Conservation (phyloP, 2,113 vertebrate species). For the Ochotona princeps region DNA sequence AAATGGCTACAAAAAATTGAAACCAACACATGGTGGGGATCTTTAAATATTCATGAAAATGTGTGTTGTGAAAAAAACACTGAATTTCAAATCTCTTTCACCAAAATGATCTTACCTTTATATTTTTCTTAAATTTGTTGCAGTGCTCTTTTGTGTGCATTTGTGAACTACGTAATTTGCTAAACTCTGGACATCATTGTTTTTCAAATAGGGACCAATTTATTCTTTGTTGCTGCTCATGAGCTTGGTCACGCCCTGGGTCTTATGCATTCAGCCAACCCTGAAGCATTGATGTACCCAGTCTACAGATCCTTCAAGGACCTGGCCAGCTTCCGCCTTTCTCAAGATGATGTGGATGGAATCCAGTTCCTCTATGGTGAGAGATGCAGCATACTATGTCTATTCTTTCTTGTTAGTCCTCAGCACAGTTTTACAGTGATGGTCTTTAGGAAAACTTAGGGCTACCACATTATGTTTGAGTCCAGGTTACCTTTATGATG, state of each 20-base stretch:
- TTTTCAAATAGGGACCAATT: constrained; percentile 83
- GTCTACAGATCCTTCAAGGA: constrained; percentile 77
- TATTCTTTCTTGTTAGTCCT: not conserved
- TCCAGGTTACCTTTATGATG: not conserved
- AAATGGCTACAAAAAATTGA: too few species aligned
- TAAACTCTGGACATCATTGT: not conserved
- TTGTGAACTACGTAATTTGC: not conserved
- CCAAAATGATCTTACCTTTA: too few species aligned
- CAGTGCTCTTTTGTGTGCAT: not conserved
- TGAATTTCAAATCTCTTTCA: too few species aligned
- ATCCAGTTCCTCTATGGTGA: constrained; percentile 90
- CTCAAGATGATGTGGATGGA: constrained; percentile 87
- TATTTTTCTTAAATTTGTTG: too few species aligned
- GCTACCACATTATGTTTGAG: not conserved
- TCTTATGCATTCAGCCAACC: constrained; percentile 86
- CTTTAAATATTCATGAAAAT: too few species aligned
- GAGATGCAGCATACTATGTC: not conserved
- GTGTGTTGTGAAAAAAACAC: too few species aligned
- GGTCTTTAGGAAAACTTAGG: constrained; percentile 70
- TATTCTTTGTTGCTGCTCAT: constrained; percentile 90
- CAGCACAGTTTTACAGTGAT: constrained; percentile 74
- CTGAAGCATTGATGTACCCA: constrained; percentile 88
- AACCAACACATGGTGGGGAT: too few species aligned
- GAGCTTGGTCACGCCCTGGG: constrained; percentile 92
- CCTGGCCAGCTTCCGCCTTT: constrained; percentile 82